Conservation (phyloP, 1,140 invertebrate species). For the Drosophila persimilis region DNA sequence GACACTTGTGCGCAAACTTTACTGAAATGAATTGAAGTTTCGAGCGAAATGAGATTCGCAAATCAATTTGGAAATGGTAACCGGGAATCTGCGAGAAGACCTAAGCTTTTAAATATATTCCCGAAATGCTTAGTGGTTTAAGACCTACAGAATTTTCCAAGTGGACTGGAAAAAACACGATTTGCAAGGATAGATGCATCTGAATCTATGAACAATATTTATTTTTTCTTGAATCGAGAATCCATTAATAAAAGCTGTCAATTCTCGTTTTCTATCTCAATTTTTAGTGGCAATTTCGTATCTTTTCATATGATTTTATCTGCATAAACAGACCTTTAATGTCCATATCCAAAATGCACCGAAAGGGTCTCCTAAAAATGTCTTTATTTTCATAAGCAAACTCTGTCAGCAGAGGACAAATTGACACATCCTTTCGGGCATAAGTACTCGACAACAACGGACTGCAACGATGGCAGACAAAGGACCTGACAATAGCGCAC, state of each 20-base stretch:
- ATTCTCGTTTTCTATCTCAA: no score
- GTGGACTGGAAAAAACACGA: no score
- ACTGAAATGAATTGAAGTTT: conserved; percentile 25
- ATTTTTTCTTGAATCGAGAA: no score
- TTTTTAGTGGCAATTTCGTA: not conserved
- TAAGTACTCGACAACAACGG: conserved; percentile 31
- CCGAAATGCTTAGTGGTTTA: no score
- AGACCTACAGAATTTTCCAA: not conserved
- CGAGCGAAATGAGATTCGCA: conserved; percentile 21
- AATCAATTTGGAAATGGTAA: conserved; percentile 23
- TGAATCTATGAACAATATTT: no score
- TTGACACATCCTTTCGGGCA: conserved; percentile 59
- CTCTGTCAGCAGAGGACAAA: conserved; percentile 48
- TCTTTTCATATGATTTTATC: not conserved
- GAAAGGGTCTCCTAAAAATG: not conserved
- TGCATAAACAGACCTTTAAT: not conserved
- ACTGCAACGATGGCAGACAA: conserved; percentile 35
- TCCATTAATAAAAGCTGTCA: no score
- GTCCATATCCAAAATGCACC: no score
- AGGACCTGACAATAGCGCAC: conserved; percentile 7
- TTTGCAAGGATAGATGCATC: no score
- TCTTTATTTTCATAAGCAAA: conserved; percentile 32
- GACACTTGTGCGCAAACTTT: conserved; percentile 32
- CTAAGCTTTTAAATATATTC: not conserved
- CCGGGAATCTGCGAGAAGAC: not conserved